Base-by-base conservation (phyloP, 2,797 vertebrate species). In the Tenualosa ilisha region DNA sequence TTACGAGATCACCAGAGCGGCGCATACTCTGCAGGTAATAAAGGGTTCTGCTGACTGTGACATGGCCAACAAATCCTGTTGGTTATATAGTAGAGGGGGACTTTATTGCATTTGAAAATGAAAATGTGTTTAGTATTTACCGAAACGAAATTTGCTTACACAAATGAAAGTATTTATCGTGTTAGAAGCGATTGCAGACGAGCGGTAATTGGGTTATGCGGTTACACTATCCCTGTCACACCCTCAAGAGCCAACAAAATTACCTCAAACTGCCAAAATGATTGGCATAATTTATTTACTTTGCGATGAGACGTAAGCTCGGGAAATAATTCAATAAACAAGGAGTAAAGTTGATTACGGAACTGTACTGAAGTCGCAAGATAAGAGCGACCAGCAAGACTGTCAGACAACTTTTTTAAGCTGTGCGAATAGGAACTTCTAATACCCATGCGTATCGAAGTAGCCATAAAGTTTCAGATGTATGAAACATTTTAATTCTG, bases 101-200 rank as follows among this genome's bases (percentile, higher is more conserved):
- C 95, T 96, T 97, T 97, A 97, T 98, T 97, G 96, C 97, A 97
- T 97, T 97, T 97, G 96, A 97, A 97, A 96, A 97, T 97, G 96
- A 96, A 97, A 97, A 97, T 97, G 97, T 97, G 97, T 97, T 98
- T 98, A 97, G 97, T 98, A 98, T 98, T 98, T 98, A 98, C 97
- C 96, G 89, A 97, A 98, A 98, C 97, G 96, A 98, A 97, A 99
- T 99, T 98, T 99, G 98, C 98, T 98, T 99, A 99, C 98, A 98
- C 98, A 99, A 99, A 99, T 99, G 98, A 99, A 99, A 98, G 97
- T 97, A 99, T 99, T 98, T 98, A 99, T 99, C 98, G 98, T 97
- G 98, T 99, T 99, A 99, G 98, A 97, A 99, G 98, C 97, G 98
- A 99, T 99, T 97, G 98, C 97, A 97, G 97, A 97, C 97, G 97